A percentile compares a stretch with the other conserved stretches of the same genome.
Evolutionary conservation across 2,113 vertebrate genomes (phyloP).

Genomic region (Piprites chloris): DNA sequence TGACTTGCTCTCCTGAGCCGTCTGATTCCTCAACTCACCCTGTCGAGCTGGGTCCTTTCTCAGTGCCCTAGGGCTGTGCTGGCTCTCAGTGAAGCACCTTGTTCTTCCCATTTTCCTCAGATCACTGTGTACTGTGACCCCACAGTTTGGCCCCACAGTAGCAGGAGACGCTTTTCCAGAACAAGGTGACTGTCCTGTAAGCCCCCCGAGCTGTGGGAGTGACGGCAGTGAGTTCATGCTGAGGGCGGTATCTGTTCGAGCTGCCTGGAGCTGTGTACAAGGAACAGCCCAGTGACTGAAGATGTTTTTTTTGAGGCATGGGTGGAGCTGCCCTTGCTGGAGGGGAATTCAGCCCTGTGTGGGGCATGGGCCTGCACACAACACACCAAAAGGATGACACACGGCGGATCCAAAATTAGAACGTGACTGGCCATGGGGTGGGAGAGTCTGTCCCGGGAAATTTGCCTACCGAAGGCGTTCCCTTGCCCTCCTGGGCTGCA

Average conservation of each 20-base stretch:
- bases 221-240: not conserved
- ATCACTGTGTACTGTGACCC: too few species aligned
- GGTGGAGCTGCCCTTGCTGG: not conserved
- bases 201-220: not conserved
- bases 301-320: not conserved
- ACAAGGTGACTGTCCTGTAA: not conserved
- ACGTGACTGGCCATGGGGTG: not conserved
- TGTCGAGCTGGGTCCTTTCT: not conserved
- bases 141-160: not conserved
- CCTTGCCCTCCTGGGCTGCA: rapidly evolving
- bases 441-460: not conserved
- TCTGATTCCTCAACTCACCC: not conserved
- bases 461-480: not conserved
- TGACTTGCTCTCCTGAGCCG: not conserved
- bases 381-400: not conserved
- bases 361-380: not conserved
- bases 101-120: not conserved
- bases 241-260: not conserved
- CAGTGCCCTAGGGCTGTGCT: rapidly evolving
- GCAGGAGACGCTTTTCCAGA: not conserved
- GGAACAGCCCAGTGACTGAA: not conserved
- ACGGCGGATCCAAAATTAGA: not conserved
- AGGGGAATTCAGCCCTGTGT: not conserved
- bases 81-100: not conserved
- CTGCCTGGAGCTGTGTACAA: not conserved